These are phyloP conservation scores for Ctenicera cuprea DNA, from an alignment of 2,888 invertebrate genomes.

Conservation along the genomic window DNA sequence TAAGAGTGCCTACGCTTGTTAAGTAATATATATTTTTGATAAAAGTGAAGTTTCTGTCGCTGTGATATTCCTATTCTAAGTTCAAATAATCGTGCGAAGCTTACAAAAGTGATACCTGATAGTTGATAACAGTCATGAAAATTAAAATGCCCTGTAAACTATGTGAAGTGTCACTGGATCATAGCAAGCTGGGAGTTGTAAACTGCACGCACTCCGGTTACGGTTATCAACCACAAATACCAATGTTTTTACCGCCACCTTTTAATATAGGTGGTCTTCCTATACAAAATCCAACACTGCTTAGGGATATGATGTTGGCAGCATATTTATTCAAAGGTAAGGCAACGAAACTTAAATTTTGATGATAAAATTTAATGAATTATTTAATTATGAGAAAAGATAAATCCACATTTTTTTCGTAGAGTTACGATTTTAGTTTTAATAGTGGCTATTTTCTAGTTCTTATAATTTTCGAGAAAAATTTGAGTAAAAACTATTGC, in stretches of 20 bases:
- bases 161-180: slow-evolving; percentile 69
- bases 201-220: slow-evolving; percentile 68
- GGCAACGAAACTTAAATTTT: slow-evolving; percentile 33
- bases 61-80: slow-evolving; percentile 59
- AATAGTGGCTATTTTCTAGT: too few species aligned
- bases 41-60: slow-evolving; percentile 44
- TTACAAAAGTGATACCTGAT: slow-evolving; percentile 1
- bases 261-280: slow-evolving; percentile 66
- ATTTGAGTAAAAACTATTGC: too few species aligned
- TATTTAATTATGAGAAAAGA: too few species aligned
- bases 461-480: too few species aligned
- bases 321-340: slow-evolving; percentile 81
- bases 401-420: too few species aligned
- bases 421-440: too few species aligned
- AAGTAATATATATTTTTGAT: slow-evolving; percentile 43
- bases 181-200: slow-evolving; percentile 63
- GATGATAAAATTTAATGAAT: too few species aligned
- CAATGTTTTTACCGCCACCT: slow-evolving; percentile 62
- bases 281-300: slow-evolving; percentile 74
- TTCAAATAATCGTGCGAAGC: slow-evolving; percentile 23
- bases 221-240: slow-evolving; percentile 61
- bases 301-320: slow-evolving; percentile 80
- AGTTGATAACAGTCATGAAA: slow-evolving; percentile 61
- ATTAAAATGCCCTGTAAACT: slow-evolving; percentile 70
- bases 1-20: slow-evolving; percentile 53